These are phyloP conservation scores for Aplodontia rufa DNA, from an alignment of 2,113 vertebrate genomes.

Conservation along the genomic window DNA sequence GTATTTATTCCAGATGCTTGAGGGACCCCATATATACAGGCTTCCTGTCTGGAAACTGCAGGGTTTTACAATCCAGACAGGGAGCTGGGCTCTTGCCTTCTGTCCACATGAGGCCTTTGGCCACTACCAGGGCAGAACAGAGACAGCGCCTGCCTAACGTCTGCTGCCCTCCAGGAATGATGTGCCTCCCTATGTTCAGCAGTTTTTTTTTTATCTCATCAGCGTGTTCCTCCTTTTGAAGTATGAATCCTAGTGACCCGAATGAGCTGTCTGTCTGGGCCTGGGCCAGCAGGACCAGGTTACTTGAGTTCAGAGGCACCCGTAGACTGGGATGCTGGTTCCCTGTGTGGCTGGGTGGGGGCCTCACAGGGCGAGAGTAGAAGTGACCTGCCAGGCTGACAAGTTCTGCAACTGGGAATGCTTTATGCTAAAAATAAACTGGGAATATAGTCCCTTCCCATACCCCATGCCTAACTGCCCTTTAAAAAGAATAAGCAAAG, in stretches of 20 bases:
- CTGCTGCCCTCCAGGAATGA: slow-evolving; percentile 1
- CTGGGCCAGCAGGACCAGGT: slow-evolving; percentile 80
- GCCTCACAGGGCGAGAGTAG: fast-evolving
- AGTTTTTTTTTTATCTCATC: slow-evolving; percentile 76
- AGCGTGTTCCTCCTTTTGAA: slow-evolving; percentile 75
- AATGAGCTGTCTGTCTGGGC: slow-evolving; percentile 80
- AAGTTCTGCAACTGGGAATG: neutral
- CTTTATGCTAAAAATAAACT: neutral
- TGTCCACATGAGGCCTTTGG: neutral
- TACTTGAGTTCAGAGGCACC: slow-evolving; percentile 57
- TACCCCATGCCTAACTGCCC: neutral
- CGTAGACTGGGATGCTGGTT: neutral
- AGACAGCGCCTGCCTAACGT: neutral
- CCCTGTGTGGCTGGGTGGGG: neutral
- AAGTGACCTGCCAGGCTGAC: neutral
- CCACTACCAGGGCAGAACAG: neutral
- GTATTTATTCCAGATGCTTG: too few relatives aligned
- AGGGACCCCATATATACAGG: neutral
- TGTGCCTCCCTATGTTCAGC: slow-evolving; percentile 62
- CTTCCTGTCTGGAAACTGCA: neutral
- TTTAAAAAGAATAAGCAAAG: neutral
- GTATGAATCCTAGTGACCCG: slow-evolving; percentile 80
- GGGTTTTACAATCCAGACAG: too few relatives aligned
- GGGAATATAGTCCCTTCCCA: neutral
- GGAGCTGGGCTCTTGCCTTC: neutral